Base-by-base conservation (phyloP, 2,797 vertebrate genomes). In the Tympanoctomys barrerae region DNA sequence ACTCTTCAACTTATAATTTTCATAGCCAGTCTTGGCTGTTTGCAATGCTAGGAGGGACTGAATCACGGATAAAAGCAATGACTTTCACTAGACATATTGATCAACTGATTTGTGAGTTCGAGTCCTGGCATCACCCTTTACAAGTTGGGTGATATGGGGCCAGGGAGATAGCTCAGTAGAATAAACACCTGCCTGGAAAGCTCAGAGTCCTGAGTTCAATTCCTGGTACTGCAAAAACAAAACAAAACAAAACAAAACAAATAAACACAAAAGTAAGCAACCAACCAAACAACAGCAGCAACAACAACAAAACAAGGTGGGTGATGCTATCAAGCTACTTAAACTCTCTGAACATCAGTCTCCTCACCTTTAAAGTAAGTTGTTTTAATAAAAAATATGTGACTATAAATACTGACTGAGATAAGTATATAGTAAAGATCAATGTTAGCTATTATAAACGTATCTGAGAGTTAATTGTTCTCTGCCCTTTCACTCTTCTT, bases 41-140 rank as follows among this genome's bases (percentile, higher is more conserved):
- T 73, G 7, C 90, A 94, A 79, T 81, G 46, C 85, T 71, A 90
- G n/a, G 66, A 85, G 71, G 75, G 26, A 36, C 33, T 66, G 68
- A 73, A 86, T 52, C 80, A 4, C 90, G 39, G 4, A 78, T 68
- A 78, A 86, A 83, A 73, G 49, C 26, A 79, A 36, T 18, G 46
- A 78, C 61, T 89, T 36, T 54, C 11, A 19, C 61, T 22, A 84
- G 81, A 70, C 8, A 54, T 80, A 68, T 13, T 33, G 71, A 52
- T 10, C 13, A 62, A 64, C 36, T 31, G 31, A 59, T 11, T 75
- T 64, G 31, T 33, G 39, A 14, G 14, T 78, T 70, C 66, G 21
- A 36, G 36, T 68, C 24, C 46, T 84, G 26, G 39, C 26, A 21
- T 88, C 31, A 46, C 21, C 18, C 78, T 62, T 85, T 39, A 31